Evolutionary conservation across 2,888 invertebrate genomes (phyloP), one percentile per base, ranked within the genome.

Genomic region (Xestobium rufovillosum): DNA sequence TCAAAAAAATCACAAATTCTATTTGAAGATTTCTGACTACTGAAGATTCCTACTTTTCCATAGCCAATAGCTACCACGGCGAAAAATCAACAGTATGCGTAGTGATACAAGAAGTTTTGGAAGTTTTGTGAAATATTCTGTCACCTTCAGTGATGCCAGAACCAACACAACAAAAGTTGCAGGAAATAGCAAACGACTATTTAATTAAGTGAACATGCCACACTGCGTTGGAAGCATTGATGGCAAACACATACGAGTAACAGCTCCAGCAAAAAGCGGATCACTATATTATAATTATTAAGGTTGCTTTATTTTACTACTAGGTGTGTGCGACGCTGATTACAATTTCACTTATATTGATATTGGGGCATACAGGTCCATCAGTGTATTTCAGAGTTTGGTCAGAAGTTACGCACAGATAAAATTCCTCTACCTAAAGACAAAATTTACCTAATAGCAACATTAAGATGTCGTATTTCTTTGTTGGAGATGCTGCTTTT

Each of bases 401-500:
- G n/a, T n/a, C n/a, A n/a, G n/a, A n/a, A n/a, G n/a, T n/a, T n/a
- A n/a, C n/a, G n/a, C n/a, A 19, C 6, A 19, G 23, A 19, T 8
- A 19, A 19, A 6, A 6, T 19, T 8, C 6, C 23, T n/a, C 6
- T n/a, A 8, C 23, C 23, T n/a, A 19, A n/a, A 19, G 23, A n/a
- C 23, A 19, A n/a, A 19, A 19, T n/a, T 19, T 19, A 19, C 23
- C 23, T 19, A n/a, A n/a, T 19, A 19, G 23, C n/a, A n/a, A 19
- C n/a, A 19, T n/a, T 19, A 8, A 8, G 6, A 19, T 19, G 23
- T 6, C 6, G 6, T 19, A 19, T 19, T 19, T 19, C 23, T 19
- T 34, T 25, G 27, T 34, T 9, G 34, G 6, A 11, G 30, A 32
- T 32, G 36, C 17, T 6, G 36, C 36, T n/a, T 36, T 36, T 32